Conservation (phyloP, 2,113 vertebrate genomes). For the Ceratotherium simum region DNA sequence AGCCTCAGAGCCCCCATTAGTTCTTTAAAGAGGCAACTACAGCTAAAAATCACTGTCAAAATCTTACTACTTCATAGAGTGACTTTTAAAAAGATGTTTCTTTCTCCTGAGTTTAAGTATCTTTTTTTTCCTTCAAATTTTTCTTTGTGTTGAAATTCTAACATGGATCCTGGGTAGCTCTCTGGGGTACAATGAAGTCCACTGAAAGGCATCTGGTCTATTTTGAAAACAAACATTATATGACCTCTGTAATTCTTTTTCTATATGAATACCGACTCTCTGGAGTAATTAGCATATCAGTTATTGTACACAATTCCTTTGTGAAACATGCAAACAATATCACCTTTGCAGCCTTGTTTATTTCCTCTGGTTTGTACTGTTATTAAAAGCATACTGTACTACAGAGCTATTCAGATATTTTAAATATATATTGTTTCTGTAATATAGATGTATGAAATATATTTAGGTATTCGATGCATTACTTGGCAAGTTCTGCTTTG, state of each 20-base stretch:
- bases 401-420: slow-evolving; percentile 94
- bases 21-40: neutral
- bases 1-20: neutral
- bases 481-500: slow-evolving; percentile 93
- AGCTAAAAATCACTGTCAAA: neutral
- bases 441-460: slow-evolving; percentile 90
- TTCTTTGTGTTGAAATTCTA: slow-evolving; percentile 66
- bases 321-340: slow-evolving; percentile 90
- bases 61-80: neutral
- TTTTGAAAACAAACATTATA: slow-evolving; percentile 82
- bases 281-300: slow-evolving; percentile 83
- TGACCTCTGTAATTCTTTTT: slow-evolving; percentile 81
- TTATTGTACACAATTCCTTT: slow-evolving; percentile 87
- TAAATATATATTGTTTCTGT: slow-evolving; percentile 91
- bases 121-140: neutral
- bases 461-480: slow-evolving; percentile 93
- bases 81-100: neutral
- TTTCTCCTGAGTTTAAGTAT: neutral
- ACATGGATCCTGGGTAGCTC: slow-evolving; percentile 50
- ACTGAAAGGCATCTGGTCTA: slow-evolving; percentile 71
- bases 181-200: slow-evolving; percentile 75
- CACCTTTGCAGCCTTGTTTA: slow-evolving; percentile 94
- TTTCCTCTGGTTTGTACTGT: slow-evolving; percentile 90
- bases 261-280: slow-evolving; percentile 86
- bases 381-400: slow-evolving; percentile 93